Evolutionary conservation across 2,888 invertebrate species (phyloP), one percentile per base, ranked within the genome.

Genomic region (Timema podura): DNA sequence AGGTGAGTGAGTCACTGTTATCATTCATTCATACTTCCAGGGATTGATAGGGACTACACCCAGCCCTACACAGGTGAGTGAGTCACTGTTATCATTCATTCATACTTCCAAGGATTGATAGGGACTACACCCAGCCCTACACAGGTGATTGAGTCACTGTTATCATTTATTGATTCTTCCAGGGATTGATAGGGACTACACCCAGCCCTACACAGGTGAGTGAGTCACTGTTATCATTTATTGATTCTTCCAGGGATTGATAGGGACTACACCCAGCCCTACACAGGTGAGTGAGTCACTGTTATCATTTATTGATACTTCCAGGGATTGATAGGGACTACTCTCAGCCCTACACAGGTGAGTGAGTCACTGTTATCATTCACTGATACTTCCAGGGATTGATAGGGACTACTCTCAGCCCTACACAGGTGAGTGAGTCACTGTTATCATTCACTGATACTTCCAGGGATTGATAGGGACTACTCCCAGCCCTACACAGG

Each of bases 401-500:
- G 85, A 85, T 79, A 81, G 84, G 74, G 83, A 85, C 77, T 85
- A 86, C 77, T 84, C 84, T 65, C 84, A 84, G 75, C 85, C 85
- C 67, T 85, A 83, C 76, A 85, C 84, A 78, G 85, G 85, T 85
- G 77, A 81, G 79, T 75, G 66, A 45, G 45, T 45, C 30, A 30
- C 30, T 30, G 30, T 30, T 30, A 30, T 30, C 30, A 2, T 30
- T 2, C 1, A 30, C 30, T 2, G 15, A 13, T 57, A 57, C 30
- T 9, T 54, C 1, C 9, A 8, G 13, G n/a, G 11, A 54, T 54
- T n/a, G 85, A 85, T 79, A 81, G 84, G 74, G 83, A 85, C 77
- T 86, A 86, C 77, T 84, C 84, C 66, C 84, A 84, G 75, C 85
- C 85, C 67, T 85, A 83, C 76, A 85, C 84, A 78, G 85, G 85